Evolutionary conservation across 2,797 vertebrate species (phyloP).

Genomic region (Triplophysa bombifrons): DNA sequence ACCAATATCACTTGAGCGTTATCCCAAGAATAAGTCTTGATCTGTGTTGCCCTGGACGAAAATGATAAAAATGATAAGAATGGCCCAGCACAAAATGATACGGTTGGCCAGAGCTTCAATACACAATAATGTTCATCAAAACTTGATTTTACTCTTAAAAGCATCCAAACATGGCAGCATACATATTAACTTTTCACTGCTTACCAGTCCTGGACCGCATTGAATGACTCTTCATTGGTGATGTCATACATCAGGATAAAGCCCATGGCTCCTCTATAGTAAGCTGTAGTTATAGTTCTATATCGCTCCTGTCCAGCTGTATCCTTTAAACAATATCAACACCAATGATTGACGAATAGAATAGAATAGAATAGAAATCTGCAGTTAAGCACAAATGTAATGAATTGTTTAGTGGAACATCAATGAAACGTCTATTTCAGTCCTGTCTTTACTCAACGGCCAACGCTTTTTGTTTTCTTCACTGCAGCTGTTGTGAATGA

Average conservation of each 20-base stretch:
- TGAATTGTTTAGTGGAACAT: background rate
- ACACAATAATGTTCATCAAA: no score
- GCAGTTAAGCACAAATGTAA: background rate
- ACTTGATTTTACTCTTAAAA: no score
- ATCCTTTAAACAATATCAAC: conserved; percentile 74
- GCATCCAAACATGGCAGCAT: no score
- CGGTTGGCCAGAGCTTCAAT: no score
- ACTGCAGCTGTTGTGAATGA: conserved; percentile 46
- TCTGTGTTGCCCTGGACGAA: conserved; percentile 89
- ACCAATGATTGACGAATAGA: background rate
- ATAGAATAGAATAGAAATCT: no score
- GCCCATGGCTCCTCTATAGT: conserved; percentile 95
- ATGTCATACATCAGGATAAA: conserved; percentile 98
- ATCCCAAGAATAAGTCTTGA: conserved; percentile 98
- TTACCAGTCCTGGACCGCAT: conserved; percentile 91
- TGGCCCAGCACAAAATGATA: no score
- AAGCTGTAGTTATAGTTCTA: conserved; percentile 95
- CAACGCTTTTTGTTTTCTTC: conserved; percentile 5
- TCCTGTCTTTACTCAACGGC: background rate
- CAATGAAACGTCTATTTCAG: conserved; percentile 1
- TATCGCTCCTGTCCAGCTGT: conserved; percentile 96
- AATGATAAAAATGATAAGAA: background rate
- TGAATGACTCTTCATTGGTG: conserved; percentile 93
- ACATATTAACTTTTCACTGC: conserved; percentile 21
- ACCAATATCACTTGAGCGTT: conserved; percentile 97